These are phyloP conservation scores for Drosophila pandora DNA, from an alignment of 1,140 invertebrate genomes.

Conservation along the genomic window DNA sequence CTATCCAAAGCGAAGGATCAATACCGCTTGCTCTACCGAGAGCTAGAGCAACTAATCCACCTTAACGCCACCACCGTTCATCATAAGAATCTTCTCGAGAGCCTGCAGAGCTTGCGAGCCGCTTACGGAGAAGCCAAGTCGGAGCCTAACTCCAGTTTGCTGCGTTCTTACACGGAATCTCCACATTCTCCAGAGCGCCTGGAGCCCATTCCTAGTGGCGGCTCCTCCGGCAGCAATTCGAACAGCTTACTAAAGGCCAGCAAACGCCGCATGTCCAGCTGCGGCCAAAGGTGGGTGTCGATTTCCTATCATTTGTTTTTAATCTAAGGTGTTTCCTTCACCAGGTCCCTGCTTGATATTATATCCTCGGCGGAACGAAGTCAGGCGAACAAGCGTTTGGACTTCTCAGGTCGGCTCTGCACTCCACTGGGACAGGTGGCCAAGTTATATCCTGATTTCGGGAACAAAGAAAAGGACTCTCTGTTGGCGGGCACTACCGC, in stretches of 20 bases:
- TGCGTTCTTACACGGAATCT: conserved; percentile 90
- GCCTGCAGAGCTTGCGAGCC: conserved; percentile 90
- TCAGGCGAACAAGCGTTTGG: conserved; percentile 87
- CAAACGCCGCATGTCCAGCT: conserved; percentile 83
- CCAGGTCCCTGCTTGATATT: conserved; percentile 88
- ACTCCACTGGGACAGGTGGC: conserved; percentile 87
- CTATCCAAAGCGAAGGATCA: conserved; percentile 89
- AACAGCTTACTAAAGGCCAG: conserved; percentile 75
- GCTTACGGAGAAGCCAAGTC: conserved; percentile 86
- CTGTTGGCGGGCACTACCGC: conserved; percentile 5
- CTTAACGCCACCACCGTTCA: conserved; percentile 87
- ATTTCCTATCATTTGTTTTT: neutral
- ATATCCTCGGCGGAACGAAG: conserved; percentile 85
- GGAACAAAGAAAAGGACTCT: conserved; percentile 83
- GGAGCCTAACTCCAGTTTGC: conserved; percentile 80
- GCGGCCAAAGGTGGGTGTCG: conserved; percentile 48
- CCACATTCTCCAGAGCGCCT: conserved; percentile 90
- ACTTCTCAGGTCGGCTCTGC: conserved; percentile 91
- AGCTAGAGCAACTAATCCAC: conserved; percentile 93
- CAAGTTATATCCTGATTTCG: conserved; percentile 91
- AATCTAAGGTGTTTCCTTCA: conserved; percentile 43
- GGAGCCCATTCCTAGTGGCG: conserved; percentile 78
- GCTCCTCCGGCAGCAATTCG: conserved; percentile 36
- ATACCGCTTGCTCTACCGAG: conserved; percentile 94
- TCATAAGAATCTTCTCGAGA: conserved; percentile 92